Percentiles rank a stretch among this genome's conserved stretches.
Evolutionary conservation across 2,888 invertebrate species (phyloP).

Genomic region (Pegoplata infirma): DNA sequence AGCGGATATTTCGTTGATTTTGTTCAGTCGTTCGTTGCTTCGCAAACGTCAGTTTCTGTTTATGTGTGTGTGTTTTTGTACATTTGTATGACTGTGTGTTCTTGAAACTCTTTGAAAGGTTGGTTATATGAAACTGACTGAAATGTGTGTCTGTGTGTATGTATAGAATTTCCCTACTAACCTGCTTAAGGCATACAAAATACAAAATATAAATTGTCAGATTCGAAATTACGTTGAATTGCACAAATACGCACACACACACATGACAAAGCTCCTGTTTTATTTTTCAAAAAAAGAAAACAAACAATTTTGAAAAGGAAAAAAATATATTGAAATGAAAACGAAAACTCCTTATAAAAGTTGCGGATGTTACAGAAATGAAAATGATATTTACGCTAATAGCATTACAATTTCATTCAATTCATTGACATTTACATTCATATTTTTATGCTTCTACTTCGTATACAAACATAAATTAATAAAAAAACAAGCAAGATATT

Average conservation of each 20-base stretch:
- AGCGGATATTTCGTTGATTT: slow-evolving; percentile 65
- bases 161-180: slow-evolving; percentile 19
- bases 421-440: slow-evolving; percentile 11
- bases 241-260: neutral
- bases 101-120: slow-evolving; percentile 29
- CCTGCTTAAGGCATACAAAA: slow-evolving; percentile 38
- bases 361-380: slow-evolving; percentile 27
- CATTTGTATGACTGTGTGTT: neutral
- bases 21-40: slow-evolving; percentile 42
- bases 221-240: slow-evolving; percentile 16
- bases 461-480: too few relatives aligned
- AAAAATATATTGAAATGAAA: slow-evolving; percentile 15
- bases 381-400: slow-evolving; percentile 33
- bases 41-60: slow-evolving; percentile 21
- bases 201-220: slow-evolving; percentile 24
- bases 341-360: slow-evolving; percentile 19
- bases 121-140: slow-evolving; percentile 24
- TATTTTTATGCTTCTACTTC: too few relatives aligned
- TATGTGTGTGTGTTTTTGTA: slow-evolving; percentile 1
- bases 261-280: slow-evolving; percentile 1
- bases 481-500: too few relatives aligned
- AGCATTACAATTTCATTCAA: slow-evolving; percentile 25
- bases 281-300: slow-evolving; percentile 27
- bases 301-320: slow-evolving; percentile 9
- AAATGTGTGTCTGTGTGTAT: neutral